These are phyloP conservation scores for Phrynosoma blainvillii DNA, from an alignment of 2,113 vertebrate genomes.

Conservation along the genomic window DNA sequence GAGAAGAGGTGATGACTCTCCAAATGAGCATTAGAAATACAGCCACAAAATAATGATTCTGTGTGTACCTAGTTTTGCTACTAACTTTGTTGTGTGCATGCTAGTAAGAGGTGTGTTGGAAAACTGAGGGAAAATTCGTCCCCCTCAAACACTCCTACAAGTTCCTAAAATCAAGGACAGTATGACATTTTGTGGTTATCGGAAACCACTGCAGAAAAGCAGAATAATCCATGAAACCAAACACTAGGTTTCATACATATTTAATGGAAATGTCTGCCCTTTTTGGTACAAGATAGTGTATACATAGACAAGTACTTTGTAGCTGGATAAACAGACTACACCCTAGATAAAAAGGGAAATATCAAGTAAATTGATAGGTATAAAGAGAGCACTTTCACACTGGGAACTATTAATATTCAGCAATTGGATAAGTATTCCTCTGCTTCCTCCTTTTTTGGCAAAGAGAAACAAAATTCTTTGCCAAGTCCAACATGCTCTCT, in stretches of 20 bases:
- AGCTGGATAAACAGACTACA: neutral
- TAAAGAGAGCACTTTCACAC: slow-evolving; percentile 1
- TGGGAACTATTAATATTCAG: neutral
- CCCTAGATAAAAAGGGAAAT: slow-evolving; percentile 1
- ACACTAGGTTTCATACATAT: neutral
- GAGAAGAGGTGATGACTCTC: neutral
- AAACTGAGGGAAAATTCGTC: no score
- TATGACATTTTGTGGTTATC: neutral
- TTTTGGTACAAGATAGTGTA: neutral
- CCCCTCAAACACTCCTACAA: no score
- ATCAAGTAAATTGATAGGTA: neutral
- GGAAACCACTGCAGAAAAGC: neutral
- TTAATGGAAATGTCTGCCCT: no score
- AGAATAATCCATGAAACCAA: no score
- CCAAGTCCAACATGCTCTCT: slow-evolving; percentile 42
- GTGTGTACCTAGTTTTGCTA: neutral
- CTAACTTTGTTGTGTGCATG: neutral
- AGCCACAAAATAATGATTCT: neutral
- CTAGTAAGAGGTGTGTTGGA: neutral
- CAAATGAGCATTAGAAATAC: neutral
- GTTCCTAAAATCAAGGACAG: neutral
- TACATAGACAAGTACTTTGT: neutral
- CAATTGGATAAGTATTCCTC: slow-evolving; percentile 1
- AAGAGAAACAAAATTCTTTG: slow-evolving; percentile 32
- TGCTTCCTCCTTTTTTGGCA: slow-evolving; percentile 54